Base-by-base conservation (phyloP, 2,888 invertebrate species). In the Melanotus villosus region DNA sequence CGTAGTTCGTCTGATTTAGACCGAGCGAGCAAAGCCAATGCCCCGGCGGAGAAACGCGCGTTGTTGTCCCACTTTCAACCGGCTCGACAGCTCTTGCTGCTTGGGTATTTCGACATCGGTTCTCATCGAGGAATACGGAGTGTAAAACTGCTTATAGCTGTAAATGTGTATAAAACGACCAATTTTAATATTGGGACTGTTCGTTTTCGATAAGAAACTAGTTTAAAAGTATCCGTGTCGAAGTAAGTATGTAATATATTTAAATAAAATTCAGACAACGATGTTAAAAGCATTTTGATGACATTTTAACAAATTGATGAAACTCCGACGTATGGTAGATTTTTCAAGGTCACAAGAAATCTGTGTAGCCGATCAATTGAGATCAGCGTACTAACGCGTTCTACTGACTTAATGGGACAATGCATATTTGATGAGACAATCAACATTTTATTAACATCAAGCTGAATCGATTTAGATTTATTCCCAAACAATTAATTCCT, bases 31-130 rank as follows among this genome's bases (percentile, higher is more conserved):
- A 64, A 65, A 69, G 71, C 57, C 71, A 68, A 69, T 71, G 71
- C 71, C 71, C 71, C 69, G 65, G 50, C 62, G 71, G 68, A 69
- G 71, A 71, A 71, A 71, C 69, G 68, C 66, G 56, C 65, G 47
- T 43, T 71, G 71, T 69, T 71, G 71, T 69, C 71, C 71, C 69
- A 71, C 71, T 69, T 71, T 71, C 68, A 47, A 71, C 69, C 63
- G 60, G 57, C 71, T 62, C 62, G 68, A 66, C 60, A 26, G 65
- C 71, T 71, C 63, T 64, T 56, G 64, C 52, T 64, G 68, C 63
- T 43, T 41, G 62, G 60, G 43, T 60, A 70, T 70, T 70, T 71
- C 71, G 54, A 71, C 71, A 71, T 60, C 59, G 32, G 66, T 57
- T 68, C 68, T 50, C 66, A 60, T 50, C 66, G 66, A 54, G 58